Evolutionary conservation across 2,888 invertebrate genomes (phyloP).

Genomic region (Cryptocephalus moraei): DNA sequence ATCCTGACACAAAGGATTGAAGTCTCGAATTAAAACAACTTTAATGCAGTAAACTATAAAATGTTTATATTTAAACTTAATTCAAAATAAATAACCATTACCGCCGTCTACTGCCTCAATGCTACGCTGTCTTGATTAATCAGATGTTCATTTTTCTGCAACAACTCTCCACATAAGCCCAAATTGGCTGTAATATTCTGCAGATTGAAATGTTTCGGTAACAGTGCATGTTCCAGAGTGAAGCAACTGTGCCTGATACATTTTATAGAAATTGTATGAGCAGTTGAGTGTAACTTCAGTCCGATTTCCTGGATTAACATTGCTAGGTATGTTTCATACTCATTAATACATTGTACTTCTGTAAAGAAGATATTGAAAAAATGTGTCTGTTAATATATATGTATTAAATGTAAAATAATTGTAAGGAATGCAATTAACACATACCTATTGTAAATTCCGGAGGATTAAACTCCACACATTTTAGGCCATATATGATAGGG

Average conservation of each 20-base stretch:
- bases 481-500: constrained; percentile 77
- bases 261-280: constrained; percentile 69
- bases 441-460: constrained; percentile 80
- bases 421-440: constrained; percentile 1
- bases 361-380: constrained; percentile 16
- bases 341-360: constrained; percentile 85
- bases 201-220: constrained; percentile 75
- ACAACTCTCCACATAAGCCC: constrained; percentile 42
- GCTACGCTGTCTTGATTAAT: constrained; percentile 32
- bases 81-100: too few relatives aligned
- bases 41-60: too few relatives aligned
- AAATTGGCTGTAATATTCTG: constrained; percentile 59
- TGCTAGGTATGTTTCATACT: constrained; percentile 67
- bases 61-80: too few relatives aligned
- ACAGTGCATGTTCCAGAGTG: constrained; percentile 59
- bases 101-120: constrained; percentile 9
- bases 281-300: constrained; percentile 63
- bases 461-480: constrained; percentile 67
- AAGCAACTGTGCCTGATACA: constrained; percentile 81
- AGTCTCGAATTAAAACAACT: too few relatives aligned
- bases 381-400: background rate
- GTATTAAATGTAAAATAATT: background rate
- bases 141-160: constrained; percentile 42
- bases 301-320: constrained; percentile 78
- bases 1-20: too few relatives aligned